Percentiles rank a stretch among this genome's conserved stretches.
Evolutionary conservation across 2,797 vertebrate genomes (phyloP).

Genomic region (Halcyon smyrnensis): DNA sequence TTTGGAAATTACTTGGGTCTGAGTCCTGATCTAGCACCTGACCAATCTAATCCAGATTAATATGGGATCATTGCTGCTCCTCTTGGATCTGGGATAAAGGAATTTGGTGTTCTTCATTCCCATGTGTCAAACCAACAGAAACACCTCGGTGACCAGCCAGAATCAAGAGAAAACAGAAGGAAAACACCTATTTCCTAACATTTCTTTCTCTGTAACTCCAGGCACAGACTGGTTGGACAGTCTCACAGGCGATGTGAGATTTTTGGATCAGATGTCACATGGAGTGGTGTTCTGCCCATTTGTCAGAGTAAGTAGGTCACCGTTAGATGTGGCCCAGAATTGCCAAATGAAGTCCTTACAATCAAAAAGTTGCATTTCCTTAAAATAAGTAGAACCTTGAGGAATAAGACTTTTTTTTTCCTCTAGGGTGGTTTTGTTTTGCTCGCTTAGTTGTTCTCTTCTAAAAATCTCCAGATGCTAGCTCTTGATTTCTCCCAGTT

Average conservation of each 20-base stretch:
- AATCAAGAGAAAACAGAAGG: background rate
- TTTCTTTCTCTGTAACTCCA: conserved; percentile 24
- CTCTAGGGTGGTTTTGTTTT: background rate
- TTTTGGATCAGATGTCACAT: conserved; percentile 23
- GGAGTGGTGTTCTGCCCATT: conserved; percentile 43
- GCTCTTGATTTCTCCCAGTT: background rate
- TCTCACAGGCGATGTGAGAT: conserved; percentile 48
- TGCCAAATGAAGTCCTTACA: background rate
- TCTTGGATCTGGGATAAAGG: background rate
- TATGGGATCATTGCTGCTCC: background rate
- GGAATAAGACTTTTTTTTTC: background rate
- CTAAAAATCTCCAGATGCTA: background rate
- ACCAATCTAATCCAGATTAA: background rate
- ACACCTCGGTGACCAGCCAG: background rate
- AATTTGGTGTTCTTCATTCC: background rate
- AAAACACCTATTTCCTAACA: background rate
- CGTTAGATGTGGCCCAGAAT: background rate
- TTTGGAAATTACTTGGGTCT: background rate
- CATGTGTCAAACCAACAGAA: background rate
- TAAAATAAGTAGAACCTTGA: background rate
- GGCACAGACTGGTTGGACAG: conserved; percentile 62
- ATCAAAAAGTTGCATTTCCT: background rate
- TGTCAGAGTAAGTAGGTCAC: conserved; percentile 70
- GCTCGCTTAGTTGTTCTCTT: background rate
- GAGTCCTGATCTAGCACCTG: background rate